phyloP scores from a whole-genome alignment of 30 jellyfish, hydroid and myxozoan species.

The Hydractinia symbiolongicarpus region DNA sequence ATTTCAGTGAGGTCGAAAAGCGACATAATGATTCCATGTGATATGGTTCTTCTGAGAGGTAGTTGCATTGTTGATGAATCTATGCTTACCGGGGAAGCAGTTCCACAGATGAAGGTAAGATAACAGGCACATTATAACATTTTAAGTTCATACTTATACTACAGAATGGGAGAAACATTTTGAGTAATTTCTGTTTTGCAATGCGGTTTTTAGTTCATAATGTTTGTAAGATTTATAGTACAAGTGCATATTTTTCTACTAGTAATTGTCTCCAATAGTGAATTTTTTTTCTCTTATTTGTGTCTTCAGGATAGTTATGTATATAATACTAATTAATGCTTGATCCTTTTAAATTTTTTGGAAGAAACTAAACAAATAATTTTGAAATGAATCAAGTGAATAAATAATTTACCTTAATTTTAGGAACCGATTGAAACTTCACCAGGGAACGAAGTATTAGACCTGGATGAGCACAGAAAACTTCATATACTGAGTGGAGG shows the following conservation, averaged over 20 bases:
- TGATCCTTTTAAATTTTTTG: no score
- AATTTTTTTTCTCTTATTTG: neutral
- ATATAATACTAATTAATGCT: no score
- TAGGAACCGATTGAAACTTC: constrained; percentile 87
- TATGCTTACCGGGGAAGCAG: constrained; percentile 98
- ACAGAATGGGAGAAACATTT: no score
- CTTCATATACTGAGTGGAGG: constrained; percentile 82
- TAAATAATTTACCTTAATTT: neutral
- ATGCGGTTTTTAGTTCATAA: no score
- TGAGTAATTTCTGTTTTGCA: no score
- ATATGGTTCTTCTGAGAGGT: constrained; percentile 88
- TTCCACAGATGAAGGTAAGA: constrained; percentile 98
- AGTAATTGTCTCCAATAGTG: neutral
- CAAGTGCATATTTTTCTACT: neutral
- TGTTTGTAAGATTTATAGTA: no score
- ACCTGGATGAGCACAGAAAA: constrained; percentile 62
- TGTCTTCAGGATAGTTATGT: neutral
- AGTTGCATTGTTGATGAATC: constrained; percentile 98
- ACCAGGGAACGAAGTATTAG: constrained; percentile 61
- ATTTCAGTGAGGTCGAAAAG: constrained; percentile 81
- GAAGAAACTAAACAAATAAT: neutral
- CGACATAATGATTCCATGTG: constrained; percentile 93
- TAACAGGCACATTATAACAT: neutral
- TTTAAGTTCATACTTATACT: no score
- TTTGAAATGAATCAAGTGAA: neutral